Percentiles rank a stretch among this genome's conserved stretches.
These are phyloP conservation scores for Lycaon pictus DNA, from an alignment of 2,113 vertebrate species.

Conservation along the genomic window DNA sequence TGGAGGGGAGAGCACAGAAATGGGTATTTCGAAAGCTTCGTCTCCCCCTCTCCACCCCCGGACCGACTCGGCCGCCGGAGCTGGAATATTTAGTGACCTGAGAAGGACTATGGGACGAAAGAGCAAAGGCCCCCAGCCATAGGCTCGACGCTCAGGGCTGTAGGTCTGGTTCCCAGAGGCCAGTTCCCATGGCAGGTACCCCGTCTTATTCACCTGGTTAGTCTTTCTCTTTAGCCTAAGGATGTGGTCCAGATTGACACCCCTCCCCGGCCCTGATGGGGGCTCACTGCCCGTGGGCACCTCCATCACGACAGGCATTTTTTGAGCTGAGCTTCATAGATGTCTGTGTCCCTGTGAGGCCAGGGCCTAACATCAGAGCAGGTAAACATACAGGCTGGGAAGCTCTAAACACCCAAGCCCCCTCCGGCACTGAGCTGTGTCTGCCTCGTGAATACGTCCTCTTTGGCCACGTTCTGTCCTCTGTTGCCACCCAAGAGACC, in stretches of 20 bases:
- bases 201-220: neutral
- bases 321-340: neutral
- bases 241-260: neutral
- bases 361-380: neutral
- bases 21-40: constrained; percentile 43
- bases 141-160: neutral
- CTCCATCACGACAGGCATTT: neutral
- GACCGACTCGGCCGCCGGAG: neutral
- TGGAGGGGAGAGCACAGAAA: neutral
- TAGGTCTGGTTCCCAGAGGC: neutral
- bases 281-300: neutral
- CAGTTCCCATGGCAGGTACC: accelerated
- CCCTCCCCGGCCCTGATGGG: neutral
- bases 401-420: neutral
- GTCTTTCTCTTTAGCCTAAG: neutral
- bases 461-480: neutral
- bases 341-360: neutral
- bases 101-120: neutral
- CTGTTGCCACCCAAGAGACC: neutral
- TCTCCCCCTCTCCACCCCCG: neutral
- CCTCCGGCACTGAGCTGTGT: neutral
- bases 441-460: accelerated
- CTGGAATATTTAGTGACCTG: neutral
- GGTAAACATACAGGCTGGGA: neutral
- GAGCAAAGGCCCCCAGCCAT: neutral